phyloP scores from a whole-genome alignment of 2,888 invertebrate species.

The Schizotus pectinicornis region DNA sequence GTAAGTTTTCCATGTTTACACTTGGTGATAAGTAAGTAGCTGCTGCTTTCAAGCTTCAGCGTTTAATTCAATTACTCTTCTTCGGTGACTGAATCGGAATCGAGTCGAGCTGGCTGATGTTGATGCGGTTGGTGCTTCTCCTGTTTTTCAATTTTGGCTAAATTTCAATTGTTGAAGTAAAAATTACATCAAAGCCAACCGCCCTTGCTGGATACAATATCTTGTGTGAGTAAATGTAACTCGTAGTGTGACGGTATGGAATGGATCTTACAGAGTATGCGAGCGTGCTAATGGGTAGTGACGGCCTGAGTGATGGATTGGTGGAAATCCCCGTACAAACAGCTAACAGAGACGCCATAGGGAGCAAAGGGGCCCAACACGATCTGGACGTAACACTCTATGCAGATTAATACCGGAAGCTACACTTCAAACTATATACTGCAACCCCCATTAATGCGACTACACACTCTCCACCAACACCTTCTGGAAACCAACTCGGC shows the following conservation, averaged over 20 bases:
- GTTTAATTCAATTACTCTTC: too few relatives aligned
- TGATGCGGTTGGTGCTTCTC: too few relatives aligned
- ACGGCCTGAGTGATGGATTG: conserved; percentile 66
- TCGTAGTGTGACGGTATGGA: conserved; percentile 43
- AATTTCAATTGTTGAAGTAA: too few relatives aligned
- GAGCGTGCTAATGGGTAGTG: conserved; percentile 70
- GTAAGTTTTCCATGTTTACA: too few relatives aligned
- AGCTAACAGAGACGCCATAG: conserved; percentile 50
- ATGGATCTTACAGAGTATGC: conserved; percentile 53
- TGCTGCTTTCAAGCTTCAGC: too few relatives aligned
- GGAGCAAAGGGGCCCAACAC: conserved; percentile 45
- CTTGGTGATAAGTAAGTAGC: too few relatives aligned
- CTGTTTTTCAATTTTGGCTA: too few relatives aligned
- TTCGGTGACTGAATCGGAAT: too few relatives aligned
- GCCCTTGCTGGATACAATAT: conserved; percentile 31
- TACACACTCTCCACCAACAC: conserved; percentile 26
- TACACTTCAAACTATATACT: conserved; percentile 39
- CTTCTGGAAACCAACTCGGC: conserved; percentile 3
- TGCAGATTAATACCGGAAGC: conserved; percentile 54
- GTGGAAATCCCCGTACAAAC: conserved; percentile 55
- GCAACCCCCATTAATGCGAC: conserved; percentile 40
- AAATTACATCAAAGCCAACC: conserved; percentile 8
- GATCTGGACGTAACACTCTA: conserved; percentile 47
- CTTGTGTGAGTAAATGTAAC: conserved; percentile 37
- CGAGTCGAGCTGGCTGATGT: too few relatives aligned